A percentile compares a stretch with the other conserved stretches of the same genome.
These are phyloP conservation scores for Neodiprion lecontei DNA, from an alignment of 1,140 invertebrate genomes.

Conservation along the genomic window DNA sequence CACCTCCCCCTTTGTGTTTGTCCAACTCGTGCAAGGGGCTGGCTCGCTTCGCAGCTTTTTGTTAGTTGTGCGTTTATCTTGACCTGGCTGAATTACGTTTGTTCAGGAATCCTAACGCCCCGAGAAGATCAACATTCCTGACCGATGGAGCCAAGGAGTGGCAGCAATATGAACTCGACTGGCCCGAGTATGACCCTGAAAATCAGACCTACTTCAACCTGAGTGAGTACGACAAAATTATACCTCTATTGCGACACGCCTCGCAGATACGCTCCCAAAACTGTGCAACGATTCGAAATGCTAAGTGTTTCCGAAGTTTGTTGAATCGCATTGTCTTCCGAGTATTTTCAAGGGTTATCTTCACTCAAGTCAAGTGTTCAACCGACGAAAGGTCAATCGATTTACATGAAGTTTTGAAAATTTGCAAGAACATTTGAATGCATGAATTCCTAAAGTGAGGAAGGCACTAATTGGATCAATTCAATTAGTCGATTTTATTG, in stretches of 20 bases:
- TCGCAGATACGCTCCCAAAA: background rate
- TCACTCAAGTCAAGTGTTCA: too few species aligned
- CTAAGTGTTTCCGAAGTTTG: background rate
- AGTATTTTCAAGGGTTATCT: too few species aligned
- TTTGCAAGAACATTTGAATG: too few species aligned
- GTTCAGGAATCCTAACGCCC: conserved; percentile 77
- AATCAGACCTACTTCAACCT: conserved; percentile 79
- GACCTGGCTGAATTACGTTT: conserved; percentile 16
- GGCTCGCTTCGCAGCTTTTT: background rate
- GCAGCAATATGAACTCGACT: conserved; percentile 74
- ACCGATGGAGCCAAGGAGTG: conserved; percentile 67
- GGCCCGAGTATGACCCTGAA: conserved; percentile 78
- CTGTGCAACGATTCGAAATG: conserved; percentile 25
- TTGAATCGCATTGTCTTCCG: too few species aligned
- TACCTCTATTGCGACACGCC: background rate
- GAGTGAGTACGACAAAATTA: conserved; percentile 64
- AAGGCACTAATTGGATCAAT: too few species aligned
- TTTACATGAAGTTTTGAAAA: too few species aligned
- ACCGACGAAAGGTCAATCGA: too few species aligned
- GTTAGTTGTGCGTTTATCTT: conserved; percentile 11
- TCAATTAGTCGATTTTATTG: too few species aligned
- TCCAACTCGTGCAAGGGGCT: too few species aligned
- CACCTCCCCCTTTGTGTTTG: too few species aligned
- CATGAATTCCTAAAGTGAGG: too few species aligned
- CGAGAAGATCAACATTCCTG: conserved; percentile 64